These are phyloP conservation scores for Pseudorectes ferrugineus DNA, from an alignment of 2,113 vertebrate genomes.

Conservation along the genomic window DNA sequence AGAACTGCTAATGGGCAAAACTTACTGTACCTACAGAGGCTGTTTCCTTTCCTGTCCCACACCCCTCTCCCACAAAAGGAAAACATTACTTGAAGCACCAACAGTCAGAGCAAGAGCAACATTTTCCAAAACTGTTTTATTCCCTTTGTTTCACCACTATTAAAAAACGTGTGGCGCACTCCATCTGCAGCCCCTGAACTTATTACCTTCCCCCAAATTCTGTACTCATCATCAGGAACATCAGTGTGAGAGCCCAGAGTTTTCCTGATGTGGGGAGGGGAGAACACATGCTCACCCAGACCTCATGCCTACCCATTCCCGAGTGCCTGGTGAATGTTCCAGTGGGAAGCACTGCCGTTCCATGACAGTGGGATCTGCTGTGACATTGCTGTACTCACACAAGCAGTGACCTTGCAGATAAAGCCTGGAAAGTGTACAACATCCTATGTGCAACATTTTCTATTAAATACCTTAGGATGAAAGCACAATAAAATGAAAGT, in stretches of 20 bases:
- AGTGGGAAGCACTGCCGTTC: neutral
- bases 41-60: neutral
- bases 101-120: neutral
- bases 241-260: rapidly evolving
- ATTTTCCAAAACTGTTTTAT: neutral
- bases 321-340: rapidly evolving
- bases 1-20: neutral
- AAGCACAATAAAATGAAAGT: conserved; percentile 18
- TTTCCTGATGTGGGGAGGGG: neutral
- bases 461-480: neutral
- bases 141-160: neutral
- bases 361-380: rapidly evolving
- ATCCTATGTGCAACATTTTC: neutral
- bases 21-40: neutral
- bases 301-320: rapidly evolving
- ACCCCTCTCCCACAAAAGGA: neutral
- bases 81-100: neutral
- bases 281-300: rapidly evolving
- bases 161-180: rapidly evolving
- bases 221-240: neutral
- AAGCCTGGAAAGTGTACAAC: neutral
- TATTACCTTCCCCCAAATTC: neutral
- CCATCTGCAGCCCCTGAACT: neutral
- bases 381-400: neutral
- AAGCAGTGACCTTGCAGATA: neutral